Base-by-base conservation (phyloP, 2,888 invertebrate species). In the Pelosia muscerda region DNA sequence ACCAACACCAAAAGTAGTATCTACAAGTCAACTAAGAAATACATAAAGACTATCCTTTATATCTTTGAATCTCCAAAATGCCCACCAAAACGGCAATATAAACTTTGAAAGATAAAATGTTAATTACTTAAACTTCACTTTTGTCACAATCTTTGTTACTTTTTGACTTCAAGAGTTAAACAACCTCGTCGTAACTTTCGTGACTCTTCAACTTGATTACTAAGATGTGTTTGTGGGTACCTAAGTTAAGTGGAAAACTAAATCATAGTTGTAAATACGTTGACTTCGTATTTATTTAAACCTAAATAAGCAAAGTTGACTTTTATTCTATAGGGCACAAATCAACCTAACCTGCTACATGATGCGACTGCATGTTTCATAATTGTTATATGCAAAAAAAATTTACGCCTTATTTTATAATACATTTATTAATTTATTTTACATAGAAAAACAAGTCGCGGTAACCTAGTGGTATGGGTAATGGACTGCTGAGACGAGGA, bases 61-160 rank as follows among this genome's bases (percentile, higher is more conserved):
- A 70, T 63, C 66, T 63, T 66, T 25, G 60, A 63, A 70, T 70
- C 69, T 59, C 22, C 63, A 42, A 68, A 70, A 63, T 42, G 59
- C 38, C 54, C 42, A 63, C 69, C 69, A 66, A 63, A 70, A 70
- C 60, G 63, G 58, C 56, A 66, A 63, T 66, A 59, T 22, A 70
- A 70, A 70, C 63, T 70, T 63, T 66, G 22, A 54, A 58, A 70
- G 69, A 66, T 70, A 70, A 70, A 70, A 70, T 66, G 66, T 70
- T 66, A 70, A 66, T 70, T 66, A 70, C 66, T 55, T 22, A 59
- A 65, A 65, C 38, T 66, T 66, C 25, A 63, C 62, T 63, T 69
- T 63, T 56, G 58, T 63, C 42, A 42, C 63, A 65, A 69, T 69
- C 69, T 69, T 65, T 65, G 69, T 26, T 69, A 53, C 22, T 64